phyloP scores from a whole-genome alignment of 2,797 vertebrate species.

The Catharus ustulatus region DNA sequence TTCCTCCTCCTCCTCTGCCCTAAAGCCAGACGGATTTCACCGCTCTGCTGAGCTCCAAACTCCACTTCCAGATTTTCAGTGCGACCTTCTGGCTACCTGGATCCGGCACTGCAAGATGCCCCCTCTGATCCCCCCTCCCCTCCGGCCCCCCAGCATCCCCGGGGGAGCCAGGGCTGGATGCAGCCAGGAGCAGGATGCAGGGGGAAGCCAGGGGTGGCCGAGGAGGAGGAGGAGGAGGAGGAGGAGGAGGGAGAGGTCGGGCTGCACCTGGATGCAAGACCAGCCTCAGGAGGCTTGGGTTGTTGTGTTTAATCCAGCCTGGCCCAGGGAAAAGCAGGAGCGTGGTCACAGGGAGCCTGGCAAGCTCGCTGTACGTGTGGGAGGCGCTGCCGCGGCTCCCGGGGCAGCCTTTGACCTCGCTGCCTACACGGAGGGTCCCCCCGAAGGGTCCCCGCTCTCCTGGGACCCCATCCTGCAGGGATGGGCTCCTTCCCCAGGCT shows the following conservation, averaged over 20 bases:
- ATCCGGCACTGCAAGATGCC: constrained; percentile 57
- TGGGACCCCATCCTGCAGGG: background rate
- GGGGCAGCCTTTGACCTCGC: background rate
- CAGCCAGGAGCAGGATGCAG: constrained; percentile 64
- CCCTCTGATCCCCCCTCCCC: constrained; percentile 67
- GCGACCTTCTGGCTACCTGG: constrained; percentile 74
- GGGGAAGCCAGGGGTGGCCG: constrained; percentile 68
- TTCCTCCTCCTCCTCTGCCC: constrained; percentile 11
- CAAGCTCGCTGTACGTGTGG: background rate
- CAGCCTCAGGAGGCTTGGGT: background rate
- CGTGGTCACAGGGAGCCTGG: background rate
- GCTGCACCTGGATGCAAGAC: constrained; percentile 73
- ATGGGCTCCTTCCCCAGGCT: background rate
- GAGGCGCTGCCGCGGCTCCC: background rate
- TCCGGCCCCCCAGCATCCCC: constrained; percentile 58
- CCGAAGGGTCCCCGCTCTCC: background rate
- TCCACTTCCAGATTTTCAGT: constrained; percentile 67
- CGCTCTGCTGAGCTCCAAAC: constrained; percentile 15
- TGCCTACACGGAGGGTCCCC: background rate
- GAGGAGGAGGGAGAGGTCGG: constrained; percentile 65
- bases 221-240: constrained; percentile 62
- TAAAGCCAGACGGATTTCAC: background rate
- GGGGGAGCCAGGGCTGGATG: constrained; percentile 53
- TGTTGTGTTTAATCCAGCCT: constrained; percentile 42
- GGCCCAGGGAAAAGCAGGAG: constrained; percentile 9